A percentile compares a stretch with the other conserved stretches of the same genome.
Evolutionary conservation across 1,140 invertebrate genomes (phyloP).

Genomic region (Pectinophora gossypiella): DNA sequence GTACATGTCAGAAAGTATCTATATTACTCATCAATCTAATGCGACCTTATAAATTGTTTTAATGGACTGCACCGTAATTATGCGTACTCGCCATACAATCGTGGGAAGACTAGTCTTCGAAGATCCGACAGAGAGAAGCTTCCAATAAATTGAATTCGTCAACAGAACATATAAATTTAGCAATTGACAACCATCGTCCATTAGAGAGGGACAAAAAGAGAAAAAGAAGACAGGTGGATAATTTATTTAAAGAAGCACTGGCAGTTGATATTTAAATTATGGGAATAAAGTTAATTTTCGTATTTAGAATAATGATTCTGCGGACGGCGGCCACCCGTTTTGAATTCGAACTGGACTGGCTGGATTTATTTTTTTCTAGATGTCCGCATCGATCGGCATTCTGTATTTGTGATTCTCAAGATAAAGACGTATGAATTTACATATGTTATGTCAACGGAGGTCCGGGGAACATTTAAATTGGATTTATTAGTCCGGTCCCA

Average conservation of each 20-base stretch:
- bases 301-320: constrained; percentile 64
- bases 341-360: constrained; percentile 51
- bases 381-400: constrained; percentile 49
- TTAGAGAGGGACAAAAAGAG: constrained; percentile 31
- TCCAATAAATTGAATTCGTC: constrained; percentile 56
- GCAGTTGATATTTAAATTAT: constrained; percentile 65
- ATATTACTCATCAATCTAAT: background rate
- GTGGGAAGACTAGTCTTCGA: constrained; percentile 23
- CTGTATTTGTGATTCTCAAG: constrained; percentile 65
- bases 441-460: constrained; percentile 69
- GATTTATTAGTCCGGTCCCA: constrained; percentile 64
- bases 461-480: constrained; percentile 65
- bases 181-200: constrained; percentile 42
- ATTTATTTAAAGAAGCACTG: constrained; percentile 24
- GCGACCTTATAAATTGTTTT: background rate
- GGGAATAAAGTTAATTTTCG: constrained; percentile 70
- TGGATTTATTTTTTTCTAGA: constrained; percentile 38
- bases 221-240: constrained; percentile 15
- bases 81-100: constrained; percentile 7
- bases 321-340: constrained; percentile 64
- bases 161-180: constrained; percentile 46
- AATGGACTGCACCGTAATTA: background rate
- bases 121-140: constrained; percentile 10
- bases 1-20: too few relatives aligned
- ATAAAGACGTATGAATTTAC: constrained; percentile 73